Percentiles rank a stretch among this genome's conserved stretches.
Conservation (phyloP, 2,797 vertebrate species). For the Momotus momota region DNA sequence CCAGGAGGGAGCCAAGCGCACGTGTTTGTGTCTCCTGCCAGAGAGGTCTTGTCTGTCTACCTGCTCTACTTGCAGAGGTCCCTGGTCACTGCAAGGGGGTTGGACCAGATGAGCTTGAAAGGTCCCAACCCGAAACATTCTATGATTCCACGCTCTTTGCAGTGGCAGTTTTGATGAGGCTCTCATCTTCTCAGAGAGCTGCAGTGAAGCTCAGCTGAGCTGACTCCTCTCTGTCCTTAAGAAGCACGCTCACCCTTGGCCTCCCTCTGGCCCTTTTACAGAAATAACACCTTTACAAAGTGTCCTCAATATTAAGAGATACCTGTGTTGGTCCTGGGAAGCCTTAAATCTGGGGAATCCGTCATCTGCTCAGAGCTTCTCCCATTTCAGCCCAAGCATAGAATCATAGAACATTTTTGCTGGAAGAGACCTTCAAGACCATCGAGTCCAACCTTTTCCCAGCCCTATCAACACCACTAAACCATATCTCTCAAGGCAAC, state of each 20-base stretch:
- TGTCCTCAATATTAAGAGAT: background rate
- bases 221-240: background rate
- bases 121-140: background rate
- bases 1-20: accelerated
- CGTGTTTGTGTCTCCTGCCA: accelerated
- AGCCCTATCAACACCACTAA: too few relatives aligned
- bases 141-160: background rate
- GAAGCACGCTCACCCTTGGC: background rate
- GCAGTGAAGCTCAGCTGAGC: background rate
- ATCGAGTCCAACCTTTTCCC: too few relatives aligned
- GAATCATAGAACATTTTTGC: too few relatives aligned
- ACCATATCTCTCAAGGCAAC: too few relatives aligned
- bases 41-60: background rate
- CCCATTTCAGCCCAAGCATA: accelerated
- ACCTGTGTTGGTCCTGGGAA: background rate
- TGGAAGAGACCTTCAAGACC: too few relatives aligned
- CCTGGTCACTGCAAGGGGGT: background rate
- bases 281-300: background rate
- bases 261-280: background rate
- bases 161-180: accelerated
- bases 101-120: background rate
- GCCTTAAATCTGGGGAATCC: background rate
- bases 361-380: background rate
- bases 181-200: accelerated
- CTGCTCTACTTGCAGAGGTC: background rate